phyloP scores from a whole-genome alignment of 2,797 vertebrate genomes.

The Pseudomugil tenellus region DNA sequence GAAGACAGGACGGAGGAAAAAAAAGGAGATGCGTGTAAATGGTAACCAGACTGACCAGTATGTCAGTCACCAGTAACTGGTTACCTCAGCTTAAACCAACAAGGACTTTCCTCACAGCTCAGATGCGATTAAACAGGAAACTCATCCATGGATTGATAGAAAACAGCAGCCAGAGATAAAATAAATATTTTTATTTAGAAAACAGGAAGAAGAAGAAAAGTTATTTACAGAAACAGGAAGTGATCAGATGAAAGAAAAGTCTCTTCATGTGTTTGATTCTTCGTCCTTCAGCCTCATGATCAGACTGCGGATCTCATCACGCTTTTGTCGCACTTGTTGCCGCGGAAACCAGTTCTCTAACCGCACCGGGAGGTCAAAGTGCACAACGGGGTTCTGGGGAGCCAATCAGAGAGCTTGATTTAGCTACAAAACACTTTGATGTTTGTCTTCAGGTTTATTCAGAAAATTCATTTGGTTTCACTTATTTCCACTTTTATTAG shows the following conservation, averaged over 20 bases:
- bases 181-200: conserved; percentile 29
- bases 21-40: not conserved
- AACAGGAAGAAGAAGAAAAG: conserved; percentile 11
- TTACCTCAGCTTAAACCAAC: not conserved
- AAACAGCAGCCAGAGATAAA: conserved; percentile 19
- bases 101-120: too few relatives aligned
- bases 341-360: conserved; percentile 92
- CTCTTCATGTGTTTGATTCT: too few relatives aligned
- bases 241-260: not conserved
- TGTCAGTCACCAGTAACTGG: conserved; percentile 34
- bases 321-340: conserved; percentile 87
- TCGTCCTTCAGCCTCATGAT: conserved; percentile 82
- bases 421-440: not conserved
- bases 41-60: too few relatives aligned
- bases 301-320: conserved; percentile 88
- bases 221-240: conserved; percentile 13
- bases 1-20: too few relatives aligned
- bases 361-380: conserved; percentile 87
- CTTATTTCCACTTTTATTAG: not conserved
- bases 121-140: too few relatives aligned
- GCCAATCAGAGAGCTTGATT: conserved; percentile 43
- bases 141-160: not conserved
- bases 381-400: conserved; percentile 89
- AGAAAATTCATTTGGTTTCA: not conserved
- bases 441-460: not conserved